Conservation (phyloP, 2,113 vertebrate species). For the Toxotes chatareus region DNA sequence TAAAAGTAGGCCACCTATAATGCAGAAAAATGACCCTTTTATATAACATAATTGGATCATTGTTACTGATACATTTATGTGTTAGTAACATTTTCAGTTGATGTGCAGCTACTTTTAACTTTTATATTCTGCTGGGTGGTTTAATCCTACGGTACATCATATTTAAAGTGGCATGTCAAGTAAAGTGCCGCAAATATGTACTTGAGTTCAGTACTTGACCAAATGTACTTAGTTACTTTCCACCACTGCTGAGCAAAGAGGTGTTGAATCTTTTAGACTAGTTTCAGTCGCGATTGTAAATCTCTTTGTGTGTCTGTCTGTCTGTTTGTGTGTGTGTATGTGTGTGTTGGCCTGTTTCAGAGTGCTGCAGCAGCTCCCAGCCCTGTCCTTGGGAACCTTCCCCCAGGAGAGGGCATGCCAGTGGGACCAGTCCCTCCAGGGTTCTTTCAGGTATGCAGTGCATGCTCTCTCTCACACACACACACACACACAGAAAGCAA, state of each 20-base stretch:
- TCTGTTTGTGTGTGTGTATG: slow-evolving; percentile 18
- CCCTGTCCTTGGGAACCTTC: slow-evolving; percentile 96
- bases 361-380: slow-evolving; percentile 97
- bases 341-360: slow-evolving; percentile 81
- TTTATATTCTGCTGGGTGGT: neutral
- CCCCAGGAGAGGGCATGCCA: slow-evolving; percentile 98
- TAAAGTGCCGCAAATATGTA: neutral
- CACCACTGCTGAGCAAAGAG: neutral
- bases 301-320: neutral
- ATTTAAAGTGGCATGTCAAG: neutral
- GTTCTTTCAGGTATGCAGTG: slow-evolving; percentile 94
- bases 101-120: neutral
- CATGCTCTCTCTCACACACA: neutral
- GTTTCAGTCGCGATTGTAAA: slow-evolving; percentile 8
- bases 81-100: neutral
- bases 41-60: neutral
- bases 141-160: neutral
- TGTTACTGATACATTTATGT: neutral
- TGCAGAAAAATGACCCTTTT: neutral
- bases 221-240: neutral
- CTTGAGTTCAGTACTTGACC: neutral
- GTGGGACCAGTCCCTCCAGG: slow-evolving; percentile 97
- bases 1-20: neutral
- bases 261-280: neutral
- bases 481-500: slow-evolving; percentile 6